phyloP scores from a whole-genome alignment of 1,140 invertebrate species.

The Procambarus clarkii region DNA sequence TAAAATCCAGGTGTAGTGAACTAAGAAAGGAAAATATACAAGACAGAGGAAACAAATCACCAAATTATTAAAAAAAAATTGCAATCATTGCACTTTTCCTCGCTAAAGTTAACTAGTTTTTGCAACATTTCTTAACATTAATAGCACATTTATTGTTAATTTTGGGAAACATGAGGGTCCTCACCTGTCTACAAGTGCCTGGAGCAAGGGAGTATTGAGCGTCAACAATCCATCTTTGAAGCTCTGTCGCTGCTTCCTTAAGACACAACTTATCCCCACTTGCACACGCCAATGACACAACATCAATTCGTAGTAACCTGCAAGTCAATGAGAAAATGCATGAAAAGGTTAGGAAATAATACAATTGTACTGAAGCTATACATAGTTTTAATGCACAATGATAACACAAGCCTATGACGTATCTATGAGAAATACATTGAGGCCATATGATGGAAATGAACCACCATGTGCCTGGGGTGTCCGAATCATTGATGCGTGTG shows the following conservation, averaged over 20 bases:
- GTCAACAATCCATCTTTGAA: conserved; percentile 48
- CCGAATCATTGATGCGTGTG: no score
- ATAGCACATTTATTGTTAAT: no score
- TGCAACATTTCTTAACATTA: no score
- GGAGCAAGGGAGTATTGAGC: conserved; percentile 43
- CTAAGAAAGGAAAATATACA: no score
- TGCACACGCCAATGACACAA: conserved; percentile 53
- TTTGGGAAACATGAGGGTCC: neutral
- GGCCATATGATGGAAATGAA: no score
- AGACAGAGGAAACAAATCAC: no score
- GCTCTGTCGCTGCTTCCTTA: conserved; percentile 33
- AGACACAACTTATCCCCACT: conserved; percentile 48
- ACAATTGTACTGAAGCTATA: neutral
- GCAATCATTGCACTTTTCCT: no score
- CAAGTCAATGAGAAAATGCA: neutral
- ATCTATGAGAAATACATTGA: neutral
- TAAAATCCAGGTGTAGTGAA: no score
- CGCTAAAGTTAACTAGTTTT: no score
- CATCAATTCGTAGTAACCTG: conserved; percentile 59
- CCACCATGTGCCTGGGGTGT: no score
- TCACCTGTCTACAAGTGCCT: conserved; percentile 62
- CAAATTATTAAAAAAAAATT: no score
- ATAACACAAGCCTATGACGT: neutral
- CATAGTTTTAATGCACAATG: neutral
- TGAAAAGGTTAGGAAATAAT: neutral